Conservation (phyloP, 2,888 invertebrate genomes). For the Oligia strigilis region DNA sequence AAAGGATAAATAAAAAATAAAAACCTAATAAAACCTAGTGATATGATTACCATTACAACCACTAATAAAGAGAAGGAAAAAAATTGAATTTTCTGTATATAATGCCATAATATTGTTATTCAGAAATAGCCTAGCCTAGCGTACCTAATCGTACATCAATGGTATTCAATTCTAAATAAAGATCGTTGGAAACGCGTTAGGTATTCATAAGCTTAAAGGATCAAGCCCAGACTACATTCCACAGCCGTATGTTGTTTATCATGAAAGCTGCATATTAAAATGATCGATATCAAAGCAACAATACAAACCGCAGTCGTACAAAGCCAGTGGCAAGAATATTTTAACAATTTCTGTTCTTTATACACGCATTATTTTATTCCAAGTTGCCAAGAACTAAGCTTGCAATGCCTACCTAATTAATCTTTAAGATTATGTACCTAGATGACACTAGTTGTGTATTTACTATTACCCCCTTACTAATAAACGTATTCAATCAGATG, state of each 20-base stretch:
- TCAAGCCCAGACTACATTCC: constrained; percentile 56
- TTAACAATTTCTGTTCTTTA: neutral
- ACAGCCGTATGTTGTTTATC: constrained; percentile 51
- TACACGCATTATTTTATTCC: neutral
- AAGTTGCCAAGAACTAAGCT: neutral
- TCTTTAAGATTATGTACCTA: neutral
- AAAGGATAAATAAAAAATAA: no score
- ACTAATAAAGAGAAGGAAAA: no score
- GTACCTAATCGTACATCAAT: constrained; percentile 38
- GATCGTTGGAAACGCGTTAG: constrained; percentile 42
- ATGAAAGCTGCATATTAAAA: constrained; percentile 56
- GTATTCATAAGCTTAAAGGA: constrained; percentile 55
- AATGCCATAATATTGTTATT: constrained; percentile 34
- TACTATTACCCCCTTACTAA: neutral
- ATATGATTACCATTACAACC: no score
- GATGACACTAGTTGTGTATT: neutral
- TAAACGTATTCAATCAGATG: no score
- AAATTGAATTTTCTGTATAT: no score
- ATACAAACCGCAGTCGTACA: constrained; percentile 31
- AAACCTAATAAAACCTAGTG: no score
- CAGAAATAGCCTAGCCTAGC: constrained; percentile 11
- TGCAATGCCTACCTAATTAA: neutral
- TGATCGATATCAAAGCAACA: constrained; percentile 56
- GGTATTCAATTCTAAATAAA: constrained; percentile 49
- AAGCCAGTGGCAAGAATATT: constrained; percentile 26